Percentiles rank a stretch among this genome's conserved stretches.
Evolutionary conservation across 2,113 vertebrate species (phyloP).

Genomic region (Isurus oxyrinchus): DNA sequence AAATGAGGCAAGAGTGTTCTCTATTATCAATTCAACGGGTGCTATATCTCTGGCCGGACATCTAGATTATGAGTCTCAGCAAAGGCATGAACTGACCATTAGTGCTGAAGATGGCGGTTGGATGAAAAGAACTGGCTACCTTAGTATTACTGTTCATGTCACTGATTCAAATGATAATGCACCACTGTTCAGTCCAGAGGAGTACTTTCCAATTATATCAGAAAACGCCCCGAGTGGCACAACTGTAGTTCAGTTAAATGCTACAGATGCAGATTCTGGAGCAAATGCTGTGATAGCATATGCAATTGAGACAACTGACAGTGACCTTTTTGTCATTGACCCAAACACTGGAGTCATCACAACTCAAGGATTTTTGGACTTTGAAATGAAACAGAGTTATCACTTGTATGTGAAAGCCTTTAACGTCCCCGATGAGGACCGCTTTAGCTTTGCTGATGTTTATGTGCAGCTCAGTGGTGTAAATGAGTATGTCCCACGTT

Average conservation of each 20-base stretch:
- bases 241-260: constrained; percentile 79
- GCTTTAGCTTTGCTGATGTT: constrained; percentile 83
- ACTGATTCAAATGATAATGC: constrained; percentile 91
- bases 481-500: constrained; percentile 96
- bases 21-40: constrained; percentile 77
- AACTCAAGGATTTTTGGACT: constrained; percentile 97
- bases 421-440: constrained; percentile 89
- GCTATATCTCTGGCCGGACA: constrained; percentile 66
- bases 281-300: constrained; percentile 83
- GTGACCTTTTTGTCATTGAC: constrained; percentile 91
- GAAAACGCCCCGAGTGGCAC: constrained; percentile 96
- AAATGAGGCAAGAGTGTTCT: constrained; percentile 74
- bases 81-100: constrained; percentile 75
- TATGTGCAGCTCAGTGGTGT: constrained; percentile 84
- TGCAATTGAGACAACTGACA: constrained; percentile 85
- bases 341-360: constrained; percentile 88
- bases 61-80: constrained; percentile 79
- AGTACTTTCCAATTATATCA: constrained; percentile 79
- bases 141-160: constrained; percentile 72
- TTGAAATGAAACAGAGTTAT: constrained; percentile 90
- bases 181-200: constrained; percentile 72
- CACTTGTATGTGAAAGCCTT: constrained; percentile 89
- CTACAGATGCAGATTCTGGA: constrained; percentile 78
- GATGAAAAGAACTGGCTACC: constrained; percentile 81
- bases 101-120: constrained; percentile 86